Conservation (phyloP, 2,797 vertebrate species). For the Manis javanica region DNA sequence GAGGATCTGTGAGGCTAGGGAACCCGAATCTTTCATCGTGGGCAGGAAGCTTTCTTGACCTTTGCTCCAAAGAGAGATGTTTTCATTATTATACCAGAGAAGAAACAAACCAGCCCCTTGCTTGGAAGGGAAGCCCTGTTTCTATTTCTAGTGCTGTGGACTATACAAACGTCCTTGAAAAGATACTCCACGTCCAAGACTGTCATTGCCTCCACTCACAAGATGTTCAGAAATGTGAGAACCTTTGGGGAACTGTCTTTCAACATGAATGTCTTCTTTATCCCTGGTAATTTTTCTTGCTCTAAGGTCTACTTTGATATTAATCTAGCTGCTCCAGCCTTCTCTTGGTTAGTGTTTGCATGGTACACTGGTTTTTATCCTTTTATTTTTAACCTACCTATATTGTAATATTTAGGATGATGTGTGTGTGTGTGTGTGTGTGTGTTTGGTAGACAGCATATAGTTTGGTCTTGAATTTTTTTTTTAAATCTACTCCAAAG, state of each 20-base stretch:
- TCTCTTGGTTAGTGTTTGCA: background rate
- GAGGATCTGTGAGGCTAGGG: background rate
- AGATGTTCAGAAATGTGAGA: background rate
- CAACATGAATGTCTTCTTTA: background rate
- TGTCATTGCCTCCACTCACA: background rate
- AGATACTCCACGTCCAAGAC: background rate
- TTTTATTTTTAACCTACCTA: background rate
- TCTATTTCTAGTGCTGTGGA: background rate
- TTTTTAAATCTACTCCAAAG: background rate
- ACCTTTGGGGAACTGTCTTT: background rate
- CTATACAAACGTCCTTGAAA: constrained; percentile 16
- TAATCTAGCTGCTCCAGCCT: background rate
- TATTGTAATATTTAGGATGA: background rate
- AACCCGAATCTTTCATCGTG: background rate
- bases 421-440: background rate
- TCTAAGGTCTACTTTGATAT: background rate
- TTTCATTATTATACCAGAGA: background rate
- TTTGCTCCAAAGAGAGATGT: background rate
- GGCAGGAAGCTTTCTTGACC: background rate
- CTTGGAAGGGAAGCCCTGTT: background rate
- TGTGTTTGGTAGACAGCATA: background rate
- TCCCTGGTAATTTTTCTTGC: background rate
- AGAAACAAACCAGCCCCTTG: background rate
- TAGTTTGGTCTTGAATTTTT: background rate
- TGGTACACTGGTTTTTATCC: background rate